Conservation (phyloP, 2,113 vertebrate genomes). For the Dicentrarchus labrax region DNA sequence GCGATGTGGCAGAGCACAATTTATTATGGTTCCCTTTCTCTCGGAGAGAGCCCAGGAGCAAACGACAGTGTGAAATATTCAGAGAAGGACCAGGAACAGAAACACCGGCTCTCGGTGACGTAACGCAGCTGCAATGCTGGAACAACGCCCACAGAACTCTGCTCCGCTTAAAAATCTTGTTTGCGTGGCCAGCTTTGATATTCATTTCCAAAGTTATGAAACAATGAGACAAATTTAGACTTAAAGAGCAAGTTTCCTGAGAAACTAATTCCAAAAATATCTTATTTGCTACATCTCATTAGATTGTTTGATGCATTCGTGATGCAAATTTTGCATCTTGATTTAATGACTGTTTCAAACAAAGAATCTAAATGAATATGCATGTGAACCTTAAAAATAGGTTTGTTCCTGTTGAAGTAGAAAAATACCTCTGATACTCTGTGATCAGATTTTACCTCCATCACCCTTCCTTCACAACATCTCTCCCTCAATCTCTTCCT, state of each 20-base stretch:
- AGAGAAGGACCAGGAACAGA: conserved; percentile 70
- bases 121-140: conserved; percentile 74
- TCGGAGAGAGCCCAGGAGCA: conserved; percentile 58
- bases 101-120: conserved; percentile 67
- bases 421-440: neutral
- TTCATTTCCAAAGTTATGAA: conserved; percentile 50
- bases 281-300: conserved; percentile 46
- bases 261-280: conserved; percentile 60
- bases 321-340: conserved; percentile 60
- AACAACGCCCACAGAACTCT: conserved; percentile 56
- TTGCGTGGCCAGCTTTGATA: conserved; percentile 57
- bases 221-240: conserved; percentile 55
- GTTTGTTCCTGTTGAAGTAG: neutral
- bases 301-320: conserved; percentile 56
- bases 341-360: conserved; percentile 51
- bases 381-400: conserved; percentile 5
- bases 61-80: conserved; percentile 78
- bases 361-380: conserved; percentile 48
- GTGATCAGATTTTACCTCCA: neutral
- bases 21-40: conserved; percentile 70
- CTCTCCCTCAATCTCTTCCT: neutral
- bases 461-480: neutral
- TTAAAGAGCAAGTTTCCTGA: conserved; percentile 24
- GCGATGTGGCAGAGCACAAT: conserved; percentile 61
- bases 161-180: conserved; percentile 26